phyloP scores from a whole-genome alignment of 2,888 invertebrate species.

The Hyposoter dolosus region DNA sequence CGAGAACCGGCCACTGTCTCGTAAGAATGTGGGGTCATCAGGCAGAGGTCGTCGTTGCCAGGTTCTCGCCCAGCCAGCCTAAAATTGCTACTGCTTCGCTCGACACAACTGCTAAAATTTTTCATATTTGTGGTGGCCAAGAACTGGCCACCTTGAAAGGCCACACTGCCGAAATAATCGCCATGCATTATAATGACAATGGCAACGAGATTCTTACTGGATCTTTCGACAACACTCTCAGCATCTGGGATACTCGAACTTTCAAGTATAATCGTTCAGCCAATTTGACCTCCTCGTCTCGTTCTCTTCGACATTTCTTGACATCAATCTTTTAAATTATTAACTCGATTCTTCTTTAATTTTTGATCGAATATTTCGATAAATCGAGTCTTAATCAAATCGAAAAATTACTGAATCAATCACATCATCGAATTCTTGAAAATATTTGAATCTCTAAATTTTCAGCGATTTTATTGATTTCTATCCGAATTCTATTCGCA shows the following conservation, averaged over 20 bases:
- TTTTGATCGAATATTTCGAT: not conserved
- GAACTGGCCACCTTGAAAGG: conserved; percentile 88
- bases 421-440: not conserved
- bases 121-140: conserved; percentile 89
- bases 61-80: conserved; percentile 89
- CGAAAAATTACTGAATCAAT: not conserved
- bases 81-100: conserved; percentile 91
- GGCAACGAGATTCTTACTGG: conserved; percentile 91
- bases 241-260: conserved; percentile 90
- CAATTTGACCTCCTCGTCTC: not conserved
- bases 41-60: conserved; percentile 90
- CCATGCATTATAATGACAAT: conserved; percentile 89
- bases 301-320: too few species aligned
- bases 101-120: conserved; percentile 91
- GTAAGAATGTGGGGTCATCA: conserved; percentile 91
- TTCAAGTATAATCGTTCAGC: conserved; percentile 85
- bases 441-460: not conserved
- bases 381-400: not conserved
- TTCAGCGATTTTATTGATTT: too few species aligned
- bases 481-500: too few species aligned
- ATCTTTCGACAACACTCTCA: conserved; percentile 92
- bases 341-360: not conserved
- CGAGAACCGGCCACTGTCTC: conserved; percentile 88
- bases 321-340: not conserved
- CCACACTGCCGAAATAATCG: conserved; percentile 92